Percentiles rank a stretch among this genome's conserved stretches.
Evolutionary conservation across 2,888 invertebrate genomes (phyloP).

Genomic region (Busseola fusca): DNA sequence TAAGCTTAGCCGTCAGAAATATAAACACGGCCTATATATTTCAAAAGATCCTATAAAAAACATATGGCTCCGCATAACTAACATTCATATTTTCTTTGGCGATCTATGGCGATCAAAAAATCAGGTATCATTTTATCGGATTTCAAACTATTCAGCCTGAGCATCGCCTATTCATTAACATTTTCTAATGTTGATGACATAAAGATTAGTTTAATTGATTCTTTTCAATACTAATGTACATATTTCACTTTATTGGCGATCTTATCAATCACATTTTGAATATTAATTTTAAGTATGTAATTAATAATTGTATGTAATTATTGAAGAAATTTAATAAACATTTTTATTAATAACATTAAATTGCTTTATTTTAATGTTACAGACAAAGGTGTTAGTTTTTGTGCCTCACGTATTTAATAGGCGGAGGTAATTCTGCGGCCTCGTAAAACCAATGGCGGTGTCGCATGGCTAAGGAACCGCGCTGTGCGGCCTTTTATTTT

Average conservation of each 20-base stretch:
- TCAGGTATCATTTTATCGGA: conserved; percentile 24
- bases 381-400: conserved; percentile 32
- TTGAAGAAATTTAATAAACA: conserved; percentile 26
- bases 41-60: conserved; percentile 25
- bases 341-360: conserved; percentile 1
- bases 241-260: conserved; percentile 19
- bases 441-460: conserved; percentile 68
- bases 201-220: conserved; percentile 27
- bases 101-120: conserved; percentile 10
- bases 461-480: conserved; percentile 50
- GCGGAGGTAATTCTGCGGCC: conserved; percentile 65
- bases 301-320: conserved; percentile 16
- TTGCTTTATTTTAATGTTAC: neutral
- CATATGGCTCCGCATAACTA: conserved; percentile 39
- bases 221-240: conserved; percentile 15
- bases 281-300: conserved; percentile 4
- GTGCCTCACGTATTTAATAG: conserved; percentile 38
- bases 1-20: conserved; percentile 41
- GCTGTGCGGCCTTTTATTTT: conserved; percentile 58
- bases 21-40: conserved; percentile 30
- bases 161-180: conserved; percentile 19
- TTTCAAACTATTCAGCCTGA: conserved; percentile 31
- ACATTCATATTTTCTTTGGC: conserved; percentile 41
- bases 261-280: conserved; percentile 10
- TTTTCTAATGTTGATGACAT: conserved; percentile 28